phyloP scores from a whole-genome alignment of 2,888 invertebrate species.

The Athripsodes cinereus region DNA sequence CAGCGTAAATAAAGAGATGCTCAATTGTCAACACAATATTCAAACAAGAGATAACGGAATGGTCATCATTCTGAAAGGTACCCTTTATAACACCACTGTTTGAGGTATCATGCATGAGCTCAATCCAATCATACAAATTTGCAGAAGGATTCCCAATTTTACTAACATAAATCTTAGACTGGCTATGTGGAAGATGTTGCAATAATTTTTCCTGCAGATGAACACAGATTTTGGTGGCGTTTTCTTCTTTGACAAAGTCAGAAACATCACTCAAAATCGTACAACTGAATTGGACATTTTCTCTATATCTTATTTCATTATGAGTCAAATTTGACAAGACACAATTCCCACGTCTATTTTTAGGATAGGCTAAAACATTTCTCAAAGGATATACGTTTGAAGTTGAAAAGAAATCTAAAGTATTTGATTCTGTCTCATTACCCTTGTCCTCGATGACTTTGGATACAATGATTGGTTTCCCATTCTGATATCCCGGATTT shows the following conservation, averaged over 20 bases:
- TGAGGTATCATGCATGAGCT: slow-evolving; percentile 38
- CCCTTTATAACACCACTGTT: slow-evolving; percentile 33
- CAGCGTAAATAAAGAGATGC: slow-evolving; percentile 44
- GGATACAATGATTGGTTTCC: slow-evolving; percentile 48
- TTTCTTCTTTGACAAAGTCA: slow-evolving; percentile 20
- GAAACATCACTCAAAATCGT: slow-evolving; percentile 28
- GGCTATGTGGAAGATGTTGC: slow-evolving; percentile 11
- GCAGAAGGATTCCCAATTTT: slow-evolving; percentile 45
- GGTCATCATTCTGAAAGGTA: slow-evolving; percentile 33
- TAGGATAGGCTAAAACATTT: slow-evolving; percentile 35
- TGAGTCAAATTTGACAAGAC: slow-evolving; percentile 31
- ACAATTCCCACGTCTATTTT: slow-evolving; percentile 34
- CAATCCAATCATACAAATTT: slow-evolving; percentile 43
- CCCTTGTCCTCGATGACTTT: slow-evolving; percentile 19
- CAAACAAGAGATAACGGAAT: slow-evolving; percentile 33
- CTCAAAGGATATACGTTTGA: slow-evolving; percentile 27
- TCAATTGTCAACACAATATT: slow-evolving; percentile 35
- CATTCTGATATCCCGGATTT: slow-evolving; percentile 59
- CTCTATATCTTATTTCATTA: slow-evolving; percentile 35
- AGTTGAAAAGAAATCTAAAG: slow-evolving; percentile 16
- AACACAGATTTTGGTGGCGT: slow-evolving; percentile 26
- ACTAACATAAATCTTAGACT: slow-evolving; percentile 36
- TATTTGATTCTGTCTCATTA: slow-evolving; percentile 26
- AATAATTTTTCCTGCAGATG: slow-evolving; percentile 9
- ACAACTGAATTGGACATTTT: slow-evolving; percentile 34